Evolutionary conservation across 2,888 invertebrate species (phyloP).

Genomic region (Nymphalis polychloros): DNA sequence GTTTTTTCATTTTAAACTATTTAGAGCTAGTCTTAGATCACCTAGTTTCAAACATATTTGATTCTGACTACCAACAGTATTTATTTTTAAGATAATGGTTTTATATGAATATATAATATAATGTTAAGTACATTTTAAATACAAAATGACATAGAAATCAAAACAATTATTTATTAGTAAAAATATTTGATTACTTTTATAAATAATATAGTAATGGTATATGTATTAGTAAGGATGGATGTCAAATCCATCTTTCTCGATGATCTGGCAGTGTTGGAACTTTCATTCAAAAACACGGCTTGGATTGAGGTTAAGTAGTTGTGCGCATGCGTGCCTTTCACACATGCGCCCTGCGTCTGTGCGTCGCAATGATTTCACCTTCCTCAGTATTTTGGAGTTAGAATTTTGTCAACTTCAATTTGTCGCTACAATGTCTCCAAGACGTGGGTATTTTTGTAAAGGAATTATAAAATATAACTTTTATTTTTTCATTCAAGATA

Average conservation of each 20-base stretch:
- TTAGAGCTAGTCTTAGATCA: not conserved
- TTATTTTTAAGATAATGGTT: too few relatives aligned
- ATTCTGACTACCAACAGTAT: too few relatives aligned
- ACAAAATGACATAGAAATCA: too few relatives aligned
- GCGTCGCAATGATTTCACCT: conserved; percentile 75
- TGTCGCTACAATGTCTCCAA: conserved; percentile 6
- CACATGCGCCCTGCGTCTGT: conserved; percentile 59
- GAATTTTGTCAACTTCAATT: conserved; percentile 28
- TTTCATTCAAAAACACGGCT: conserved; percentile 80
- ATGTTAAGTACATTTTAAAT: too few relatives aligned
- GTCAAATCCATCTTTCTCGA: conserved; percentile 13
- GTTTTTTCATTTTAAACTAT: not conserved
- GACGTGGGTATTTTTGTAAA: not conserved
- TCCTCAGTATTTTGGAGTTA: conserved; percentile 45
- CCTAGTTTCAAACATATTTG: too few relatives aligned
- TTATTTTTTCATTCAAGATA: not conserved
- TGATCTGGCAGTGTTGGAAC: conserved; percentile 39
- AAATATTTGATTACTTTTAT: too few relatives aligned
- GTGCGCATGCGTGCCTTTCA: conserved; percentile 69
- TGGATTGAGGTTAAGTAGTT: conserved; percentile 75
- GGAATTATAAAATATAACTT: not conserved
- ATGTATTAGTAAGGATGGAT: too few relatives aligned
- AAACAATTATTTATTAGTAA: too few relatives aligned
- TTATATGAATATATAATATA: too few relatives aligned
- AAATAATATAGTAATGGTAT: too few relatives aligned